phyloP scores from a whole-genome alignment of 2,888 invertebrate genomes.

The Horisme vitalbata region DNA sequence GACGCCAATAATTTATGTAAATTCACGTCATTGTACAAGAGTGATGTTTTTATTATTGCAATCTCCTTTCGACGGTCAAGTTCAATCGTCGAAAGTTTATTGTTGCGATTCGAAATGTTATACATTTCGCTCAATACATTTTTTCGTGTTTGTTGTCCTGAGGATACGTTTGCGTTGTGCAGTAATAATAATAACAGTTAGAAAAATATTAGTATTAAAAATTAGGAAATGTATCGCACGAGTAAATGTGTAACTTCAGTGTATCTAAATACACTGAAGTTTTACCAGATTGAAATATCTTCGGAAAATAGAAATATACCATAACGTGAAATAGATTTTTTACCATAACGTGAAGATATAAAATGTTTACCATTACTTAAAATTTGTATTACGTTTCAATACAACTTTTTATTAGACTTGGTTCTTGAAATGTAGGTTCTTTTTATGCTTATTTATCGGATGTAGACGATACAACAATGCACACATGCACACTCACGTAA shows the following conservation, averaged over 20 bases:
- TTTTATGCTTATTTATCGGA: conserved; percentile 4
- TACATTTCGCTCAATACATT: conserved; percentile 15
- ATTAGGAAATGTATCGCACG: too few species aligned
- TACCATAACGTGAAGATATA: too few species aligned
- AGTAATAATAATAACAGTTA: background rate
- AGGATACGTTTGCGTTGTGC: conserved; percentile 9
- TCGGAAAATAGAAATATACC: too few species aligned
- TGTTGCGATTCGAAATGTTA: conserved; percentile 19
- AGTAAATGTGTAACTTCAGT: too few species aligned
- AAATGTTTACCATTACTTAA: too few species aligned
- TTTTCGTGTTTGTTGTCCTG: conserved; percentile 23
- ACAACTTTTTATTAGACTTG: too few species aligned
- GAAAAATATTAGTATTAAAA: too few species aligned
- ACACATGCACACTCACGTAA: conserved; percentile 9
- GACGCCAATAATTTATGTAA: conserved; percentile 81
- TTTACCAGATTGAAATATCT: too few species aligned
- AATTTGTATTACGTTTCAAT: too few species aligned
- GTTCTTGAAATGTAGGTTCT: background rate
- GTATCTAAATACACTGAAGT: too few species aligned
- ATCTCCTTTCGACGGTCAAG: conserved; percentile 79
- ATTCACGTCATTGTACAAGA: conserved; percentile 77
- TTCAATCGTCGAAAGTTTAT: conserved; percentile 69
- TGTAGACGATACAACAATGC: conserved; percentile 19
- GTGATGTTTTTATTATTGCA: conserved; percentile 73
- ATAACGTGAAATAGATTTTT: too few species aligned